These are phyloP conservation scores for Hypothenemus hampei DNA, from an alignment of 1,140 invertebrate species.

Conservation along the genomic window DNA sequence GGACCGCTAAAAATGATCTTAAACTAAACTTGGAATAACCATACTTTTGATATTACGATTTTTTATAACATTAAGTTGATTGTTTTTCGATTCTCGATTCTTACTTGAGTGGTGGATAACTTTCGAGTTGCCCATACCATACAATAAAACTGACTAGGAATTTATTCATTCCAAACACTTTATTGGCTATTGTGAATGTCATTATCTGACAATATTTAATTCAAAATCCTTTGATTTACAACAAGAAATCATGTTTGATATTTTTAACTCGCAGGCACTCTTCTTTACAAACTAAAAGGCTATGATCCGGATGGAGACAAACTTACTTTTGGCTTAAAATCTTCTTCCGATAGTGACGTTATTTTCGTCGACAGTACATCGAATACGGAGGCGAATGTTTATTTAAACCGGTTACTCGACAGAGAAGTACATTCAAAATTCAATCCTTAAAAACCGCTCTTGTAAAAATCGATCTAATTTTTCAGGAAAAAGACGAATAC, in stretches of 20 bases:
- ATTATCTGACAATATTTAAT: too few species aligned
- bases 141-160: too few species aligned
- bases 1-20: too few species aligned
- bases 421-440: conserved; percentile 62
- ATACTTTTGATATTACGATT: too few species aligned
- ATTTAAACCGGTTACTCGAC: conserved; percentile 83
- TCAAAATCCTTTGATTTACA: too few species aligned
- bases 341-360: conserved; percentile 74
- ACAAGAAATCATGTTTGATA: background rate
- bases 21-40: too few species aligned
- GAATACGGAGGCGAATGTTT: conserved; percentile 78
- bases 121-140: too few species aligned
- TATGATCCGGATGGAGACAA: conserved; percentile 80
- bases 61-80: too few species aligned
- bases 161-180: too few species aligned
- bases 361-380: conserved; percentile 77
- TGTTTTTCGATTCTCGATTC: too few species aligned
- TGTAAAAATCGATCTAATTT: background rate
- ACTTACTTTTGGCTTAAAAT: conserved; percentile 75
- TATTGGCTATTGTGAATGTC: too few species aligned
- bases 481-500: conserved; percentile 77
- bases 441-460: background rate
- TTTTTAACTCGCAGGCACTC: conserved; percentile 58
- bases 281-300: conserved; percentile 77
- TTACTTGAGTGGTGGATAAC: too few species aligned